Conservation (phyloP, 2,888 invertebrate genomes). For the Malacosoma neustria region DNA sequence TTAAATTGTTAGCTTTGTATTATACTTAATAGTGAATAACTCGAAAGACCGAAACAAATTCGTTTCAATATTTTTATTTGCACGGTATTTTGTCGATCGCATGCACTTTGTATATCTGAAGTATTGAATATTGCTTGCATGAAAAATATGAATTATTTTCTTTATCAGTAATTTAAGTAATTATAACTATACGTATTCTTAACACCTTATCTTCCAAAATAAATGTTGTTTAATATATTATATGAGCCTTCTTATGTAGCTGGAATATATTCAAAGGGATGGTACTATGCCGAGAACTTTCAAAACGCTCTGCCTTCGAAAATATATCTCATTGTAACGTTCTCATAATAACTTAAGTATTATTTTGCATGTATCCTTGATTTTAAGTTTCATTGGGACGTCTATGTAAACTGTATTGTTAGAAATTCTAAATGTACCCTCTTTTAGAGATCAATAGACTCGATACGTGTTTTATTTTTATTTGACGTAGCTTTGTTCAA, state of each 20-base stretch:
- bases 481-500: constrained; percentile 48
- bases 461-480: constrained; percentile 21
- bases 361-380: constrained; percentile 47
- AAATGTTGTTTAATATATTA: constrained; percentile 64
- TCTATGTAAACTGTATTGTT: constrained; percentile 15
- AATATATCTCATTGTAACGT: constrained; percentile 15
- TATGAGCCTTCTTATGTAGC: constrained; percentile 39
- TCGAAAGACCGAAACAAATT: constrained; percentile 32
- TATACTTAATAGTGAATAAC: constrained; percentile 16
- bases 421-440: constrained; percentile 23
- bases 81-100: constrained; percentile 42
- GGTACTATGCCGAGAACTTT: constrained; percentile 27
- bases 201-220: constrained; percentile 69
- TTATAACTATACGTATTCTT: constrained; percentile 33
- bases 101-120: constrained; percentile 59
- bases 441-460: constrained; percentile 19
- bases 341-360: constrained; percentile 15
- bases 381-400: constrained; percentile 22
- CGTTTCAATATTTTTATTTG: constrained; percentile 25
- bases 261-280: constrained; percentile 34
- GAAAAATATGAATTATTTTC: constrained; percentile 38
- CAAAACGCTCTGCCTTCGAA: constrained; percentile 23
- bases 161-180: constrained; percentile 34
- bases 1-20: not conserved
- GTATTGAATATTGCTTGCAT: constrained; percentile 55